Base-by-base conservation (phyloP, 2,888 invertebrate genomes). In the Melipona beecheii region DNA sequence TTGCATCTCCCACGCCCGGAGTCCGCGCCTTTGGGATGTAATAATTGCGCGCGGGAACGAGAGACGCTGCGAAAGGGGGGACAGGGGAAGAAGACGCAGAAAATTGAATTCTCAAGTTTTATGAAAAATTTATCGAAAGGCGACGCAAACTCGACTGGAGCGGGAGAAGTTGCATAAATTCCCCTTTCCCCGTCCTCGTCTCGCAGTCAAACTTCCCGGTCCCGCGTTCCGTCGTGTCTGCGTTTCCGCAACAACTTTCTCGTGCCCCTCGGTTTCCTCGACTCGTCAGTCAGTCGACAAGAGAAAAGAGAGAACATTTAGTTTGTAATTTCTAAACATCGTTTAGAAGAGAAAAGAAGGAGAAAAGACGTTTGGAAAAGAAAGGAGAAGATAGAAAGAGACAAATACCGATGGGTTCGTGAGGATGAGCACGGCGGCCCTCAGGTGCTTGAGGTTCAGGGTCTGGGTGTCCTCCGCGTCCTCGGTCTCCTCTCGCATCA, bases 361-460 rank as follows among this genome's bases (percentile, higher is more conserved):
- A 19, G 5, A 21, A 49, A n/a, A n/a, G n/a, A n/a, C 4, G 31
- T 31, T 31, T 31, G 4, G 19, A 17, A 21, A 6, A 31, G 24
- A 19, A 49, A 11, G 13, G 4, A 19, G 5, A 21, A 49, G 19
- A 4, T 66, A 70, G 17, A 52, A n/a, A 70, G 56, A 72, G 27
- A 21, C 70, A 58, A 56, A 52, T 31, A 98, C 98, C 95, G 97
- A 96, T 78, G 98, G 98, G 65, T 97, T 97, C 54, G 98, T 98
- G 86, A 98, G 95, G 84, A 97, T 95, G 91, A 97, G 96, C 89
- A 98, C 96, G 58, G 98, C 98, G 92, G 97, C 97, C 92, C 97
- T 97, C 90, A 98, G 95, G 93, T 97, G 97, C 94, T 97, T 97
- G 93, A 98, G 94, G 89, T 97, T 97, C 85, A 97, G 95, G 2